Evolutionary conservation across 1,140 invertebrate genomes (phyloP).

Genomic region (Megalopta genalis): DNA sequence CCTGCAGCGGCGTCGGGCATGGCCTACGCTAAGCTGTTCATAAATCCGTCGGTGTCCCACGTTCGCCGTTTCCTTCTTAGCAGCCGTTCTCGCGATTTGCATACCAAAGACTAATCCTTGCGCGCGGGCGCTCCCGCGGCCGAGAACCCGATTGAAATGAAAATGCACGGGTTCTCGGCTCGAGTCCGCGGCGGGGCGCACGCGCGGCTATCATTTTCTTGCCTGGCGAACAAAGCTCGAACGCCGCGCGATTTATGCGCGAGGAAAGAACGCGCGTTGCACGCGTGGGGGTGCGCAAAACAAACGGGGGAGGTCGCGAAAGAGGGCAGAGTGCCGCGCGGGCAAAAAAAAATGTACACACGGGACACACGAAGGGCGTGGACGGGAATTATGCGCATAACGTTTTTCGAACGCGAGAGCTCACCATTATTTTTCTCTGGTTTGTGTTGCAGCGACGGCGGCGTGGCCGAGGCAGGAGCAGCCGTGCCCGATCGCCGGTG

Average conservation of each 20-base stretch:
- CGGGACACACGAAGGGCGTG: neutral
- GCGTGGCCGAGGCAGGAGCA: constrained; percentile 82
- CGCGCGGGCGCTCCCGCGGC: neutral
- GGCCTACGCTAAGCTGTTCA: constrained; percentile 68
- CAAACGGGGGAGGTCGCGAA: neutral
- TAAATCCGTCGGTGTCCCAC: constrained; percentile 56
- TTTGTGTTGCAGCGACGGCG: constrained; percentile 81
- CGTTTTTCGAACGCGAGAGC: neutral
- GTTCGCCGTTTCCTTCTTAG: constrained; percentile 26
- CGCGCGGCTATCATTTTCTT: constrained; percentile 40
- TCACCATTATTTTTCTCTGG: constrained; percentile 2
- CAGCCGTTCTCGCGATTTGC: constrained; percentile 60
- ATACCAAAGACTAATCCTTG: constrained; percentile 72
- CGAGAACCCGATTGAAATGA: constrained; percentile 67
- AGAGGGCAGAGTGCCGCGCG: neutral
- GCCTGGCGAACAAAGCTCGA: constrained; percentile 59
- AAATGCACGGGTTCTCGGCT: constrained; percentile 63
- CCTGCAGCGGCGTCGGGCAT: neutral
- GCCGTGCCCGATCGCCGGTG: constrained; percentile 84
- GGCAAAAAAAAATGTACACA: neutral
- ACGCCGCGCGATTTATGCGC: constrained; percentile 51
- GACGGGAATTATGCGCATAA: constrained; percentile 13
- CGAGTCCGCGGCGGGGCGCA: neutral
- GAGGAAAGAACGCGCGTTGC: constrained; percentile 4
- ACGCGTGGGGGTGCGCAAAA: too few species aligned